Conservation (phyloP, 2,797 vertebrate genomes). For the Enteromius radiatus region DNA sequence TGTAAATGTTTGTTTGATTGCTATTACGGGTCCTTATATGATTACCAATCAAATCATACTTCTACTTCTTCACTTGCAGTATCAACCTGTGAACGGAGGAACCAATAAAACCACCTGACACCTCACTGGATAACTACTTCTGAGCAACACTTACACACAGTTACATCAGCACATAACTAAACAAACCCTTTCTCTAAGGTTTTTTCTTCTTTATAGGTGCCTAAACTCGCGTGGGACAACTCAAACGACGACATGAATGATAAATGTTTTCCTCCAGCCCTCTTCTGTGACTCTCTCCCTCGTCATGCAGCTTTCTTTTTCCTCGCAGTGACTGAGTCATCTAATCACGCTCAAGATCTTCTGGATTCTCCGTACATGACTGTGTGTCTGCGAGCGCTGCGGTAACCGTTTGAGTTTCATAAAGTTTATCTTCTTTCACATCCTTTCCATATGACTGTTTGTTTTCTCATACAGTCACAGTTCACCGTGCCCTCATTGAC, state of each 20-base stretch:
- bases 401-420: conserved; percentile 7
- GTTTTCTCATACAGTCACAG: not conserved
- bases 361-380: conserved; percentile 59
- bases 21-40: not conserved
- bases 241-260: not conserved
- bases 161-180: not conserved
- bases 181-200: not conserved
- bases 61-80: not conserved
- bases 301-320: conserved; percentile 50
- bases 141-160: not conserved
- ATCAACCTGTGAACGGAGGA: not conserved
- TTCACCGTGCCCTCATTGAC: not conserved
- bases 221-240: not conserved
- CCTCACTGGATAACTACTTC: not conserved
- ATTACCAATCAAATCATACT: not conserved
- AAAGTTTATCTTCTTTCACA: not conserved
- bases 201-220: not conserved
- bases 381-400: conserved; percentile 35
- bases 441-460: not conserved
- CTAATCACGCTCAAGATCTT: conserved; percentile 48
- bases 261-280: not conserved
- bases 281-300: conserved; percentile 15
- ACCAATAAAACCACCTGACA: not conserved
- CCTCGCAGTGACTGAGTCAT: conserved; percentile 68
- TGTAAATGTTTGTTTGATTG: not conserved